A percentile compares a stretch with the other conserved stretches of the same genome.
Evolutionary conservation across 2,797 vertebrate species (phyloP).

Genomic region (Aldrovandia affinis): DNA sequence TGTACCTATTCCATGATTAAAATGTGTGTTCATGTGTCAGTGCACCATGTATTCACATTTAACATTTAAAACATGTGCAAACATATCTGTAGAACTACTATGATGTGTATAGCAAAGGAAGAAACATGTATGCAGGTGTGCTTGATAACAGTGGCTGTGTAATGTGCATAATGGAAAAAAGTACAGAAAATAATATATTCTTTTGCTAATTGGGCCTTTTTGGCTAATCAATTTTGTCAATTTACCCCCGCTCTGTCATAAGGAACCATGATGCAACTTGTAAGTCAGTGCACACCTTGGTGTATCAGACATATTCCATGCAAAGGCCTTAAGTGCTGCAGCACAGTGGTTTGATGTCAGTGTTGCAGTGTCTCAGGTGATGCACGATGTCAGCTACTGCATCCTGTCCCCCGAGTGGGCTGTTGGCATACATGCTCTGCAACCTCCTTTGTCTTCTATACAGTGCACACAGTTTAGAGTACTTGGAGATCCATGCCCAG

Average conservation of each 20-base stretch:
- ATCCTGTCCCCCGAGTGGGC: constrained; percentile 2
- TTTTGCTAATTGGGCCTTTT: neutral
- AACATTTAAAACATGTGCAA: constrained; percentile 7
- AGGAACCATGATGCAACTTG: neutral
- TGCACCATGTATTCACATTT: constrained; percentile 3
- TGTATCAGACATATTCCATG: neutral
- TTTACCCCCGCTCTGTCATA: neutral
- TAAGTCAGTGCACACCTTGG: neutral
- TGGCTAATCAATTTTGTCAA: neutral
- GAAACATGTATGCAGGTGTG: neutral
- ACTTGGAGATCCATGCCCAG: neutral
- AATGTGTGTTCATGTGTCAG: neutral
- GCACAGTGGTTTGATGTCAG: constrained; percentile 6
- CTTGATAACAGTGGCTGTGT: neutral
- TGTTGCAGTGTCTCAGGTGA: constrained; percentile 7
- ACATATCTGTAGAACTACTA: neutral
- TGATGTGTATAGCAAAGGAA: neutral
- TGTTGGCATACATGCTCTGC: neutral
- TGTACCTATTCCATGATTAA: neutral
- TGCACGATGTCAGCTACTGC: neutral
- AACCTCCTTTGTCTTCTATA: neutral
- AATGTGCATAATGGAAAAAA: neutral
- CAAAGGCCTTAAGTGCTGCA: neutral
- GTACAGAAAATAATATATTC: neutral
- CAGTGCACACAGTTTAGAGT: neutral